Evolutionary conservation across 1,140 invertebrate genomes (phyloP), one percentile per base, ranked within the genome.

Genomic region (Ceratosolen solmsi): DNA sequence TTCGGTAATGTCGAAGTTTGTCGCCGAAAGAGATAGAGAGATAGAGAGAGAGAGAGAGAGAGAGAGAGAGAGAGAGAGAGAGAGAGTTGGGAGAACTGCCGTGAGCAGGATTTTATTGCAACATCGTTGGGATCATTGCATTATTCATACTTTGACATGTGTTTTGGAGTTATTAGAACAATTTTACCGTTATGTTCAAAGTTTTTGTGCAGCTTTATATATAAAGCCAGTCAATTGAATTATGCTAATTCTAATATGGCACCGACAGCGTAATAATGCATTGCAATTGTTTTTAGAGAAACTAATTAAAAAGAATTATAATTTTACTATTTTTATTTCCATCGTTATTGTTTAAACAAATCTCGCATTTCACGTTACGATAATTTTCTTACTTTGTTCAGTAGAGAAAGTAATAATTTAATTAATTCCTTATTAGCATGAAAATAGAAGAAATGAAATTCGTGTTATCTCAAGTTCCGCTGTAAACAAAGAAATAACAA

Each of bases 121-220:
- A 58, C 30, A 11, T 27, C 74, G 17, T 25, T 27, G 41, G 20
- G 27, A 65, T 58, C 36, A 65, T 80, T 80, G 79, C 79, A 80
- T 80, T 80, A 80, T 80, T 80, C 79, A 80, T 80, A 73, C 25
- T 65, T 80, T 80, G 71, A 80, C 79, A 80, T 80, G 79, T 80
- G 79, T 80, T 74, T 80, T 27, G 56, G 58, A 74, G 38, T 80
- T 65, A 33, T 65, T 77, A 65, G 54, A 58, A 75, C 71, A 36
- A 68, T 79, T 70, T 79, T 79, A 79, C 30, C 63, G 49, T 80
- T 72, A 72, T 63, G 51, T 33, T 2, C 15, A 46, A 80, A 80
- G 54, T 80, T 80, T 73, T 73, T 80, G 54, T 36, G 25, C 54
- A 60, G 7, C 73, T 80, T 72, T 80, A 80, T 80, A 70, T 51